phyloP scores from a whole-genome alignment of 2,888 invertebrate species.

The Latheticus oryzae region DNA sequence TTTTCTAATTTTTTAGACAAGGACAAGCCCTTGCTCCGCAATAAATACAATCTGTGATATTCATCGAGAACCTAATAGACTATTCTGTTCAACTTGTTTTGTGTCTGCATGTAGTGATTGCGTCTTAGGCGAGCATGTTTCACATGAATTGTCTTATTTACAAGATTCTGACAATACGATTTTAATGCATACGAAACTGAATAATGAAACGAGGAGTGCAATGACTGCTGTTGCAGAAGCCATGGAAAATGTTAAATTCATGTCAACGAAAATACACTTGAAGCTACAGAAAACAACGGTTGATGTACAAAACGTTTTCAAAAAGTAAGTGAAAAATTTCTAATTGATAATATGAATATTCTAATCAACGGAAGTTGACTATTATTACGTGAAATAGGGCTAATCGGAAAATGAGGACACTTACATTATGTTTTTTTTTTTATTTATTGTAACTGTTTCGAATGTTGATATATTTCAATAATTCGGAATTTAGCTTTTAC shows the following conservation, averaged over 20 bases:
- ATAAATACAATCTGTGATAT: conserved; percentile 21
- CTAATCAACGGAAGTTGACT: too few species aligned
- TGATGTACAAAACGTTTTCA: conserved; percentile 4
- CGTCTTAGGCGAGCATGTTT: conserved; percentile 6
- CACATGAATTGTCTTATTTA: conserved; percentile 7
- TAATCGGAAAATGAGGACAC: too few species aligned
- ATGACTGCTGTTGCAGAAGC: conserved; percentile 9
- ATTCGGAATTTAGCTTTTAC: too few species aligned
- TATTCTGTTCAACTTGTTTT: conserved; percentile 18
- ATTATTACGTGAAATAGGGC: too few species aligned
- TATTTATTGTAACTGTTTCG: too few species aligned
- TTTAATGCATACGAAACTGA: conserved; percentile 6
- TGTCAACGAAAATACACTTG: conserved; percentile 12
- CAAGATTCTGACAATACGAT: conserved; percentile 11
- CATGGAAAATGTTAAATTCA: conserved; percentile 6
- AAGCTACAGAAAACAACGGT: conserved; percentile 8
- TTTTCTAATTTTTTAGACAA: conserved; percentile 4
- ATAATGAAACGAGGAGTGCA: conserved; percentile 7
- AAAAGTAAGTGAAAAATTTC: conserved; percentile 10
- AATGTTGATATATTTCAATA: too few species aligned
- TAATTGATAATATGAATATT: too few species aligned
- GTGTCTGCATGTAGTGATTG: conserved; percentile 8
- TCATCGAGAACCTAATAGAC: conserved; percentile 14
- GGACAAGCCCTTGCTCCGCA: conserved; percentile 2
- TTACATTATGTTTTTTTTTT: too few species aligned